A percentile compares a stretch with the other conserved stretches of the same genome.
phyloP scores from a whole-genome alignment of 2,113 vertebrate species.

The Desmodus rotundus region DNA sequence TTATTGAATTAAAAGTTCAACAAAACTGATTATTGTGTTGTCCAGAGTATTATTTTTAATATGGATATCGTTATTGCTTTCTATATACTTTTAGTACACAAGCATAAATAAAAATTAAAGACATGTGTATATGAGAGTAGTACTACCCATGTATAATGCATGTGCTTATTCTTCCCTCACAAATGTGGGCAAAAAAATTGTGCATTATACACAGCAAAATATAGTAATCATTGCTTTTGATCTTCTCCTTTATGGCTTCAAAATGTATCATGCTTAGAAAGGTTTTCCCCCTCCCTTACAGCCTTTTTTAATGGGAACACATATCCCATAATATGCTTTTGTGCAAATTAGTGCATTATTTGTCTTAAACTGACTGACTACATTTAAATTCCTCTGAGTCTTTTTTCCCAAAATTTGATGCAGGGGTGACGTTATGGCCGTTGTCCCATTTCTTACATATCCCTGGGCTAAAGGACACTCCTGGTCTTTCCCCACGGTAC shows the following conservation, averaged over 20 bases:
- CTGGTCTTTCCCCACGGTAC: background rate
- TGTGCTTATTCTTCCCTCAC: no score
- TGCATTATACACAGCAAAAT: no score
- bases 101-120: no score
- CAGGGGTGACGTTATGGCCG: background rate
- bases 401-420: background rate
- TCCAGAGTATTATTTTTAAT: no score
- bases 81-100: no score
- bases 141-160: no score
- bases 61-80: no score
- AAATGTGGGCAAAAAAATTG: no score
- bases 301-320: background rate
- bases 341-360: background rate
- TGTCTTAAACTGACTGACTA: background rate
- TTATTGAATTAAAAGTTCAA: no score
- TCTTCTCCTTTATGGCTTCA: background rate
- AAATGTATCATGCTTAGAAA: background rate
- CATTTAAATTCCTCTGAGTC: background rate
- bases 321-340: conserved; percentile 2
- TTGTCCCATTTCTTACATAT: background rate
- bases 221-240: background rate
- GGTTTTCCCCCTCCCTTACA: background rate
- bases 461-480: background rate
- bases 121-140: no score
- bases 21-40: no score